Evolutionary conservation across 2,797 vertebrate genomes (phyloP).

Genomic region (Vipera ursinii): DNA sequence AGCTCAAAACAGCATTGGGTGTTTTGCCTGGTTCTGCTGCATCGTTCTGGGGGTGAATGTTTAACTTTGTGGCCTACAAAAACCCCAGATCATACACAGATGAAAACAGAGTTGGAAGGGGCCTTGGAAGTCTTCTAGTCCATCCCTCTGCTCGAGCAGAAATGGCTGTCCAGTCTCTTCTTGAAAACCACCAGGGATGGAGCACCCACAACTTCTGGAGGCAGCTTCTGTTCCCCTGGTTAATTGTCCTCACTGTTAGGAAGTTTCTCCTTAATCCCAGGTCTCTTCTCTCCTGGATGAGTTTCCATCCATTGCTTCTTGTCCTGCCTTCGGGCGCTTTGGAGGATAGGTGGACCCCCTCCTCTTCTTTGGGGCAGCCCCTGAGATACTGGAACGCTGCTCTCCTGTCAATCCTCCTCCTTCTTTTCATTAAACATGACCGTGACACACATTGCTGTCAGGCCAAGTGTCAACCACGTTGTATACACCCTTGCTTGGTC

Average conservation of each 20-base stretch:
- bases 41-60: not conserved
- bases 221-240: not conserved
- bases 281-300: not conserved
- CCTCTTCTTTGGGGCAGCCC: not conserved
- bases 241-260: not conserved
- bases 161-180: not conserved
- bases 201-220: not conserved
- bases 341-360: not conserved
- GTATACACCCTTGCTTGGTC: not conserved
- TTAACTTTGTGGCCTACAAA: not conserved
- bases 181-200: not conserved
- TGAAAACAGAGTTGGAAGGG: not conserved
- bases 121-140: not conserved
- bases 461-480: not conserved
- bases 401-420: not conserved
- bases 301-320: not conserved
- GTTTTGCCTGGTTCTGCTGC: not conserved
- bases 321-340: not conserved
- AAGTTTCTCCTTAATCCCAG: not conserved
- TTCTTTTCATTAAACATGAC: not conserved
- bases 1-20: not conserved
- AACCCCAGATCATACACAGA: not conserved
- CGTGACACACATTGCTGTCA: not conserved
- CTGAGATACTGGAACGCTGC: not conserved
- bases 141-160: too few relatives aligned